phyloP scores from a whole-genome alignment of 1,140 invertebrate genomes.

The Stegodyphus mimosarum region DNA sequence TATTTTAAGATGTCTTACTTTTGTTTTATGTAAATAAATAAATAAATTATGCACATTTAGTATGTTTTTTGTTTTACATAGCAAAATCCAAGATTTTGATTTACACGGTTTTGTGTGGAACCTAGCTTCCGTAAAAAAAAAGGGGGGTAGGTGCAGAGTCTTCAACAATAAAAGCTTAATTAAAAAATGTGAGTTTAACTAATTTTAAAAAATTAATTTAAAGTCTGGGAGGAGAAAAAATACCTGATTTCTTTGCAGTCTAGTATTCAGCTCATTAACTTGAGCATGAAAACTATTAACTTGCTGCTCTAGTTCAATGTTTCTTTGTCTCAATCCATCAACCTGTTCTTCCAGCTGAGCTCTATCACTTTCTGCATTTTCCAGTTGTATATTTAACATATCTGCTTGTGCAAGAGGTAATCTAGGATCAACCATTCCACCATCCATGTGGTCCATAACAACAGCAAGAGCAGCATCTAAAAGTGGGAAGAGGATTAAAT shows the following conservation, averaged over 20 bases:
- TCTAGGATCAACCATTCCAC: slow-evolving; percentile 25
- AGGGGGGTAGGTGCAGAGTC: no score
- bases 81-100: no score
- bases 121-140: no score
- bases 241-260: slow-evolving; percentile 49
- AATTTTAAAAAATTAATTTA: no score
- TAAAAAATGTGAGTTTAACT: no score
- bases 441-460: slow-evolving; percentile 47
- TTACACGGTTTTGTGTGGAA: no score
- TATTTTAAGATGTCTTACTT: no score
- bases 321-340: slow-evolving; percentile 43
- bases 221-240: neutral
- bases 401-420: slow-evolving; percentile 40
- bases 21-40: no score
- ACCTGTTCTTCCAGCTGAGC: slow-evolving; percentile 38
- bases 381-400: slow-evolving; percentile 37
- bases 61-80: no score
- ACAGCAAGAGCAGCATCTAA: slow-evolving; percentile 53
- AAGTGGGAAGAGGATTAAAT: neutral
- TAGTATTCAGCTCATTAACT: slow-evolving; percentile 33
- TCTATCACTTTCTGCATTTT: slow-evolving; percentile 23
- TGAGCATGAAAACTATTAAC: slow-evolving; percentile 41
- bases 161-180: no score
- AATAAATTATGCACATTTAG: no score
- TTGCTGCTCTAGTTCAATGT: slow-evolving; percentile 47